phyloP scores from a whole-genome alignment of 2,113 vertebrate species.

The Melierax canorus region DNA sequence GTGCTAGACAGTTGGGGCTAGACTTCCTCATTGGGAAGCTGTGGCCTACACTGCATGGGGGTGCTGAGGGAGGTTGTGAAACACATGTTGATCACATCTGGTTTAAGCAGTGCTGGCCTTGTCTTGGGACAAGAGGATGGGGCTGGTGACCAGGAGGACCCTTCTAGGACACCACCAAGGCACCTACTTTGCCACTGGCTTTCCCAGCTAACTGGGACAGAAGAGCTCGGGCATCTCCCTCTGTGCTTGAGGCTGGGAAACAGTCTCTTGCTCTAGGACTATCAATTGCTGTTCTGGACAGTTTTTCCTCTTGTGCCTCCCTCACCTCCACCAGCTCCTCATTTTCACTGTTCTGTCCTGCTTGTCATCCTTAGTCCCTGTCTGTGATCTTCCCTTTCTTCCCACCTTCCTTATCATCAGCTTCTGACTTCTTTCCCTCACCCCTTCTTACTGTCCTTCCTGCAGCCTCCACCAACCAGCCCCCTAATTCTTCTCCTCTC shows the following conservation, averaged over 20 bases:
- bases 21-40: neutral
- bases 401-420: neutral
- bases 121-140: neutral
- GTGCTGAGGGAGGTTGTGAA: accelerated
- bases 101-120: neutral
- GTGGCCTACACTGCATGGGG: neutral
- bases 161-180: neutral
- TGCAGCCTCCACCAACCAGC: neutral
- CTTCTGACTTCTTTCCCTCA: neutral
- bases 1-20: neutral
- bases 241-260: neutral
- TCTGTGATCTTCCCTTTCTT: neutral
- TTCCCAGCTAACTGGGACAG: neutral
- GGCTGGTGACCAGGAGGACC: neutral
- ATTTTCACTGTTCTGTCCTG: neutral
- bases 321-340: neutral
- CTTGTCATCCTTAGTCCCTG: neutral
- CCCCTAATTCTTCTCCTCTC: neutral
- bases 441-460: neutral
- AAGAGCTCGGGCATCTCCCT: accelerated
- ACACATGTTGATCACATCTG: neutral
- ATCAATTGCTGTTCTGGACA: neutral
- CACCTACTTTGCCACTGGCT: neutral
- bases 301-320: neutral
- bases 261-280: neutral